phyloP scores from a whole-genome alignment of 2,113 vertebrate species.

The Catharus minimus region DNA sequence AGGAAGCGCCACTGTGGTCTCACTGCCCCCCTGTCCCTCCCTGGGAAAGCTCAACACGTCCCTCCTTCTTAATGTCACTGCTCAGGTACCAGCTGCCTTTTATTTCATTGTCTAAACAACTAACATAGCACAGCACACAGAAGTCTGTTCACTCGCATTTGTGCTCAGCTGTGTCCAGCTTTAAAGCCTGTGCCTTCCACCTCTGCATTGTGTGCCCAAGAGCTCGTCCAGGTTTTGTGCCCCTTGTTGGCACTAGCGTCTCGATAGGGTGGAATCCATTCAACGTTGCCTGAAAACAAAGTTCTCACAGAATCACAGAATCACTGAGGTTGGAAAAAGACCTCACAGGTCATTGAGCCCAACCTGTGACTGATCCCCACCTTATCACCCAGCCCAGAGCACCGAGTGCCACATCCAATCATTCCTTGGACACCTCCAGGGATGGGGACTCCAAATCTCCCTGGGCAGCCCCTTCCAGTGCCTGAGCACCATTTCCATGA shows the following conservation, averaged over 20 bases:
- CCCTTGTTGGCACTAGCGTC: not conserved
- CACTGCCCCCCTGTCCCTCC: not conserved
- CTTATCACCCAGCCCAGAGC: not conserved
- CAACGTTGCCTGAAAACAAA: not conserved
- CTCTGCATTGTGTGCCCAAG: not conserved
- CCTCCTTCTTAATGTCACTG: not conserved
- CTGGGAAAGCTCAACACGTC: not conserved
- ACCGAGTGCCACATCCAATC: not conserved
- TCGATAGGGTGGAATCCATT: not conserved
- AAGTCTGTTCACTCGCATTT: not conserved
- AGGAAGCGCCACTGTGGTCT: not conserved
- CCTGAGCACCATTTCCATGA: not conserved
- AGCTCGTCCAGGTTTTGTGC: not conserved
- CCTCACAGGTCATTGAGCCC: rapidly evolving
- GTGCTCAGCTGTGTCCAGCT: not conserved
- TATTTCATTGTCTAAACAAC: not conserved
- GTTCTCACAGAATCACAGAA: not conserved
- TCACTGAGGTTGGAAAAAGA: not conserved
- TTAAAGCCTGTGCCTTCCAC: not conserved
- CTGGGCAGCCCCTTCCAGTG: not conserved
- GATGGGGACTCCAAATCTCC: not conserved
- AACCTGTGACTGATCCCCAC: not conserved
- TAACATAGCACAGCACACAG: not conserved
- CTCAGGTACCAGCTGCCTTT: not conserved
- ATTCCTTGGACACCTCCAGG: not conserved